Evolutionary conservation across 2,888 invertebrate genomes (phyloP), one percentile per base, ranked within the genome.

Genomic region (Baccha elongata): DNA sequence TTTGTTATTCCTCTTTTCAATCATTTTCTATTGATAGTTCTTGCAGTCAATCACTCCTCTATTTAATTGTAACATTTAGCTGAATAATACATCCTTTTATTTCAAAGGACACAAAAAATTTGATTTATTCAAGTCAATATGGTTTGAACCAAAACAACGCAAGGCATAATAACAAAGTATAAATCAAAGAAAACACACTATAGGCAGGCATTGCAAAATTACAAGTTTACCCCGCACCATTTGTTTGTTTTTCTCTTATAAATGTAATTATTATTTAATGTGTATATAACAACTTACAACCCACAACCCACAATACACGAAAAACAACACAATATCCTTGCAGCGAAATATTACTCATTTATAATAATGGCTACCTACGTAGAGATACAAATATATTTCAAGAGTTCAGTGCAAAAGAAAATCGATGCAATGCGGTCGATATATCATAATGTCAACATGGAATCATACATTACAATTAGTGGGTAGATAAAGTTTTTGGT

Each of bases 231-330:
- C 2, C 13, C 8, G 3, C 13, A 11, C 29, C 11, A 17, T 15
- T 10, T 32, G 8, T 17, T 7, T 52, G 4, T 11, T 52, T 32
- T 29, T 15, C 29, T 17, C 10, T 32, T 52, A 29, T 11, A 52
- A 52, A 17, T 50, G 32, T 52, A 29, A 32, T 52, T 52, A 52
- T 52, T 29, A 52, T 17, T 52, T 32, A 52, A 52, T 32, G 52
- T 52, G 17, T 17, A 32, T 48, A 48, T 23, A 26, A 29, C 26
- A 29, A 50, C 26, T n/a, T 10, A 17, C 32, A 4, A 11, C 17
- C 52, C 11, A 50, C 26, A 48, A 23, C 8, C 15, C 26, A 11
- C 5, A 10, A 17, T 8, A 26, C 29, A 52, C 10, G 23, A 17
- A 32, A 10, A 32, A 17, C 32, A 32, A 32, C 3, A 15, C 29